phyloP scores from a whole-genome alignment of 2,888 invertebrate genomes.

The Nephrotoma appendiculata region DNA sequence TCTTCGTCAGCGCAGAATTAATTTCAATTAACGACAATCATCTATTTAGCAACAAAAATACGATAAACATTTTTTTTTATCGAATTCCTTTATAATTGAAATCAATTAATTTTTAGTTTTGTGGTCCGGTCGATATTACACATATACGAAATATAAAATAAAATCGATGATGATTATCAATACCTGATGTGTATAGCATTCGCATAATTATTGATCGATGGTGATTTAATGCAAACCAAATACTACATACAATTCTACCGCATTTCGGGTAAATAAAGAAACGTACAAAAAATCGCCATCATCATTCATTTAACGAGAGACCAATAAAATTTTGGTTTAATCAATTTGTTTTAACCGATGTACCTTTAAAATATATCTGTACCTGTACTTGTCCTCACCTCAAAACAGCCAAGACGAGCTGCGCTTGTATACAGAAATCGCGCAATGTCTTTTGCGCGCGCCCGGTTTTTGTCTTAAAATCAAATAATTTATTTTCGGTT shows the following conservation, averaged over 20 bases:
- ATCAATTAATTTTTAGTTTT: neutral
- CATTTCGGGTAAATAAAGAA: neutral
- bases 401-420: neutral
- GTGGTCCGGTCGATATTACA: neutral
- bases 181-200: neutral
- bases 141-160: neutral
- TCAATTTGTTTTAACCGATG: neutral
- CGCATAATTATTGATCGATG: neutral
- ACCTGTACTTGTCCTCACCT: neutral
- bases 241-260: neutral
- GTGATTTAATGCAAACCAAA: neutral
- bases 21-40: neutral
- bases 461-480: neutral
- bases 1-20: neutral
- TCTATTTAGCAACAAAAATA: neutral
- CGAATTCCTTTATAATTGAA: neutral
- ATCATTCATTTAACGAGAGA: neutral
- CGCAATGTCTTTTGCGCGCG: neutral
- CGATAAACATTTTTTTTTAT: neutral
- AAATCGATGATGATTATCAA: neutral
- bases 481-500: neutral
- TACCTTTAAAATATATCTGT: neutral
- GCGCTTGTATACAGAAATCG: neutral
- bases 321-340: neutral
- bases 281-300: neutral